phyloP scores from a whole-genome alignment of 2,888 invertebrate genomes.

The Bhutanitis thaidina region DNA sequence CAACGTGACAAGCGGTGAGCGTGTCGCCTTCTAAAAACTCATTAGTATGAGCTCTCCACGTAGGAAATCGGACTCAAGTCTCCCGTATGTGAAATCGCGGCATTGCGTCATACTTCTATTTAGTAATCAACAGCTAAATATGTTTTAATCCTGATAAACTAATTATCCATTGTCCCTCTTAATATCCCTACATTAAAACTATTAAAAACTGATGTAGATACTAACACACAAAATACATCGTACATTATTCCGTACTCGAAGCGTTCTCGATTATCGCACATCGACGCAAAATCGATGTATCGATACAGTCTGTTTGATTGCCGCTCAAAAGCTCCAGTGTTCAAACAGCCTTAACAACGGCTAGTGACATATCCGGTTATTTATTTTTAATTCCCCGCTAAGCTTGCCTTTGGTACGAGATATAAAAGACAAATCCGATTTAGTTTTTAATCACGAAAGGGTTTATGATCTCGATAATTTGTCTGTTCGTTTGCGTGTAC shows the following conservation, averaged over 20 bases:
- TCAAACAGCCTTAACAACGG: conserved; percentile 4
- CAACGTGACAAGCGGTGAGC: no score
- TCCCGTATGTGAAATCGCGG: no score
- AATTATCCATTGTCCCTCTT: no score
- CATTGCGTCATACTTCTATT: no score
- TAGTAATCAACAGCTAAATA: no score
- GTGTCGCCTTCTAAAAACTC: no score
- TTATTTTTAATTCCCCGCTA: conserved; percentile 7
- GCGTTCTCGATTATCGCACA: background rate
- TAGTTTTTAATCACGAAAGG: conserved; percentile 11
- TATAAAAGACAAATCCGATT: conserved; percentile 16
- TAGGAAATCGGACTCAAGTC: no score
- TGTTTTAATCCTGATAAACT: no score
- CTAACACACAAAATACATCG: background rate
- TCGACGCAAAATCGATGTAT: conserved; percentile 2
- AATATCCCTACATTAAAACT: no score
- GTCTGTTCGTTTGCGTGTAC: background rate
- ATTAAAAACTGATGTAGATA: background rate
- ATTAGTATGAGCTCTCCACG: no score
- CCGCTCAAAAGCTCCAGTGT: background rate
- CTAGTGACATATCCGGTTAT: conserved; percentile 5
- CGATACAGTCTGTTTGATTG: conserved; percentile 4
- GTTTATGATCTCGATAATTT: background rate
- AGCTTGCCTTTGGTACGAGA: conserved; percentile 5
- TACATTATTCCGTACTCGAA: background rate